A percentile compares a stretch with the other conserved stretches of the same genome.
These are phyloP conservation scores for Limnephilus lunatus DNA, from an alignment of 2,888 invertebrate genomes.

Conservation along the genomic window DNA sequence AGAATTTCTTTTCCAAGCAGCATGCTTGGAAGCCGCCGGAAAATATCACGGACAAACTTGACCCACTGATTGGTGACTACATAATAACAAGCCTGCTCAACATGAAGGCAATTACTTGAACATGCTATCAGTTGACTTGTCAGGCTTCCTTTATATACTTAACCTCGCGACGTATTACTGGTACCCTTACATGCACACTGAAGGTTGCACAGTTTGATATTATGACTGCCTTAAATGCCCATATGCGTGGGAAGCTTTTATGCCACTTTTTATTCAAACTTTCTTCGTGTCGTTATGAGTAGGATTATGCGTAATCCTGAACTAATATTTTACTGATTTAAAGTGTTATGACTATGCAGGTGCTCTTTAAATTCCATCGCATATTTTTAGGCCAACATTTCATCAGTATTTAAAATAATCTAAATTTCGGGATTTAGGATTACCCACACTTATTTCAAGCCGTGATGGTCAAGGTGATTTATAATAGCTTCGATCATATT, in stretches of 20 bases:
- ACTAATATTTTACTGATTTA: not conserved
- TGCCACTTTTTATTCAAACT: not conserved
- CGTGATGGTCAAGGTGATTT: not conserved
- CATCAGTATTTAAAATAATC: not conserved
- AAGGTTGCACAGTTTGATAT: not conserved
- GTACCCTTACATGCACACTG: not conserved
- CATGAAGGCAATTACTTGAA: conserved; percentile 15
- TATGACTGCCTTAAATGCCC: not conserved
- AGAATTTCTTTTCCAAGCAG: not conserved
- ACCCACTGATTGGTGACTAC: not conserved
- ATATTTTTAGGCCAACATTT: not conserved
- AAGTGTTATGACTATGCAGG: not conserved
- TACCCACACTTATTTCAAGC: not conserved
- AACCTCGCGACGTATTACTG: conserved; percentile 9
- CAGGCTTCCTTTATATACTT: conserved; percentile 25
- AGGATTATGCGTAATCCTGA: not conserved
- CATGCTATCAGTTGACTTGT: conserved; percentile 8
- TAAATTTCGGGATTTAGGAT: not conserved
- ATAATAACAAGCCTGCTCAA: not conserved
- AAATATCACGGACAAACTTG: conserved; percentile 8
- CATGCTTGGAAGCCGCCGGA: not conserved
- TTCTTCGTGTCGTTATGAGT: not conserved
- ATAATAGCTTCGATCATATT: not conserved
- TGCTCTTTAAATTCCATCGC: not conserved
- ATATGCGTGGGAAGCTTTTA: not conserved